These are phyloP conservation scores for Diabrotica undecimpunctata DNA, from an alignment of 1,140 invertebrate genomes.

Conservation along the genomic window DNA sequence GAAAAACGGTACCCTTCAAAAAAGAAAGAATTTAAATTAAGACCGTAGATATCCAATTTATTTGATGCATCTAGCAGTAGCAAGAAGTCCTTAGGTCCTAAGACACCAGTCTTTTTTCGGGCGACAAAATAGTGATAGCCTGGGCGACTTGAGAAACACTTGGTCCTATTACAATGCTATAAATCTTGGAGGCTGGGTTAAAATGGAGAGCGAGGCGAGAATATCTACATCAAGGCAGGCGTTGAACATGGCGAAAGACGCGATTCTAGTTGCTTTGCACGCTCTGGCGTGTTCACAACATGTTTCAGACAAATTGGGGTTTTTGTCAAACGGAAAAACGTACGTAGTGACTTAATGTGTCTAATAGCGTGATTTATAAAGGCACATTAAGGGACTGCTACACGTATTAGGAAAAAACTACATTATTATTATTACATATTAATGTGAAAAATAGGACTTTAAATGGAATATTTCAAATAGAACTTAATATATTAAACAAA, in stretches of 20 bases:
- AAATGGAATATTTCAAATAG: too few species aligned
- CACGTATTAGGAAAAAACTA: too few species aligned
- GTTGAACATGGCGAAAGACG: slow-evolving; percentile 16
- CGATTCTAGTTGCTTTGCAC: slow-evolving; percentile 1
- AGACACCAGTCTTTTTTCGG: slow-evolving; percentile 18
- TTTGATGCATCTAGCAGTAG: slow-evolving; percentile 37
- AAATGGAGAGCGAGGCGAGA: slow-evolving; percentile 28
- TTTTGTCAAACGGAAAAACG: slow-evolving; percentile 7
- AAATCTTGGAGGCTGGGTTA: slow-evolving; percentile 38
- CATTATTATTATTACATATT: too few species aligned
- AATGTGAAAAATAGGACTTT: too few species aligned
- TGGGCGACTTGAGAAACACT: slow-evolving; percentile 46
- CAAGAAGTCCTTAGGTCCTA: slow-evolving; percentile 36
- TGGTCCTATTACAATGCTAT: slow-evolving; percentile 49
- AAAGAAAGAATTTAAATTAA: too few species aligned
- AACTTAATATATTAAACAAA: too few species aligned
- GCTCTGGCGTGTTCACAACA: slow-evolving; percentile 13
- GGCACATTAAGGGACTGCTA: too few species aligned
- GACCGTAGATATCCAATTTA: slow-evolving; percentile 40
- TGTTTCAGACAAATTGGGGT: slow-evolving; percentile 18
- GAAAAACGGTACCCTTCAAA: too few species aligned
- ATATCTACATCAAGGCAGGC: slow-evolving; percentile 35
- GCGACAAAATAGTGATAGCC: slow-evolving; percentile 47
- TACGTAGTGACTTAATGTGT: neutral
- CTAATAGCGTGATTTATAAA: neutral